phyloP scores from a whole-genome alignment of 2,113 vertebrate genomes.

The Scomber scombrus region DNA sequence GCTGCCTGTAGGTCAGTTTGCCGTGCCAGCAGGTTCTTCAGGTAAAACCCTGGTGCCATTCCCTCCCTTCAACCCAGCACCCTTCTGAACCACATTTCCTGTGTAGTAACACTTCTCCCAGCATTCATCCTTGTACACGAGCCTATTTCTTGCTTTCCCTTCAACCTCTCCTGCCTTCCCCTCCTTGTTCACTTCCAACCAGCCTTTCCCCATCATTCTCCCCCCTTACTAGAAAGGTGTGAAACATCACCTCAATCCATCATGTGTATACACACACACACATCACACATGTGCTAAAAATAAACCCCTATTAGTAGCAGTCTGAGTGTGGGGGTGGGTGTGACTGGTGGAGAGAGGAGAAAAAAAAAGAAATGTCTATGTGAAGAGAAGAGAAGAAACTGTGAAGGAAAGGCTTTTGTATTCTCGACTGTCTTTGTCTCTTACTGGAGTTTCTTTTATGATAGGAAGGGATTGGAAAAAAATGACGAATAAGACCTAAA shows the following conservation, averaged over 20 bases:
- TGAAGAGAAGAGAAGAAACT: conserved; percentile 13
- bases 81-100: not conserved
- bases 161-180: conserved; percentile 45
- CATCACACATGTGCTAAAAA: conserved; percentile 82
- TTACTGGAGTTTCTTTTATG: not conserved
- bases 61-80: not conserved
- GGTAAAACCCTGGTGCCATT: conserved; percentile 7
- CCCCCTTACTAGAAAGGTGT: conserved; percentile 60
- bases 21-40: conserved; percentile 29
- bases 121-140: conserved; percentile 7
- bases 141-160: conserved; percentile 22
- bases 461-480: not conserved
- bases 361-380: conserved; percentile 17
- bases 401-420: not conserved
- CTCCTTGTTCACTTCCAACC: conserved; percentile 22
- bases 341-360: conserved; percentile 44
- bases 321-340: conserved; percentile 59
- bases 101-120: conserved; percentile 27
- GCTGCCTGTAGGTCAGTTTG: conserved; percentile 36
- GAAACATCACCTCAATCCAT: conserved; percentile 83
- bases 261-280: conserved; percentile 78
- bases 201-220: conserved; percentile 3
- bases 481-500: not conserved
- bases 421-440: not conserved
- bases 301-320: conserved; percentile 83